These are phyloP conservation scores for Gnatocerus cornutus DNA, from an alignment of 2,888 invertebrate genomes.

Conservation along the genomic window DNA sequence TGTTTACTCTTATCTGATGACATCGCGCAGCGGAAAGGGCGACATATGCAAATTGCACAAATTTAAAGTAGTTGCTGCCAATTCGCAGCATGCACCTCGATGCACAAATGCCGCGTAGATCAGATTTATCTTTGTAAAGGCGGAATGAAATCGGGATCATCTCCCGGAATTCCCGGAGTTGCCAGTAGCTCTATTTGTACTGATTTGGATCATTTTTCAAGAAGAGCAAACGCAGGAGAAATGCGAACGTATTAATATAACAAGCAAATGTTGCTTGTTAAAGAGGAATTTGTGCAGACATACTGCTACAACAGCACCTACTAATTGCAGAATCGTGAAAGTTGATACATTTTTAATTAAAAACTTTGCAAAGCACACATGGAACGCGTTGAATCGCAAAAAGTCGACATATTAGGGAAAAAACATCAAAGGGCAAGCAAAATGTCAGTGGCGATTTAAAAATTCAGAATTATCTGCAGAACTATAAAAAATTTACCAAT, in stretches of 20 bases:
- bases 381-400: neutral
- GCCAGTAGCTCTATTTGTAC: constrained; percentile 1
- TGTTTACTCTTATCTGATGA: constrained; percentile 48
- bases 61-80: constrained; percentile 28
- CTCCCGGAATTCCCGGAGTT: constrained; percentile 1
- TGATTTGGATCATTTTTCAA: constrained; percentile 4
- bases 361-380: neutral
- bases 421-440: too few species aligned
- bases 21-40: constrained; percentile 30
- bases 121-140: constrained; percentile 15
- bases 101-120: constrained; percentile 7
- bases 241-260: neutral
- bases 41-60: constrained; percentile 39
- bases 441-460: too few species aligned
- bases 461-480: too few species aligned
- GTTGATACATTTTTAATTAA: constrained; percentile 7
- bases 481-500: too few species aligned
- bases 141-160: constrained; percentile 5
- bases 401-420: neutral
- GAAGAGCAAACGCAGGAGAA: neutral
- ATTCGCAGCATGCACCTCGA: constrained; percentile 21
- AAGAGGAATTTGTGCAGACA: constrained; percentile 1
- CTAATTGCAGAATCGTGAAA: neutral
- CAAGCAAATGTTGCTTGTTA: constrained; percentile 3
- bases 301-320: neutral